Evolutionary conservation across 2,113 vertebrate genomes (phyloP), one percentile per base, ranked within the genome.

Genomic region (Pachyramphus minor): DNA sequence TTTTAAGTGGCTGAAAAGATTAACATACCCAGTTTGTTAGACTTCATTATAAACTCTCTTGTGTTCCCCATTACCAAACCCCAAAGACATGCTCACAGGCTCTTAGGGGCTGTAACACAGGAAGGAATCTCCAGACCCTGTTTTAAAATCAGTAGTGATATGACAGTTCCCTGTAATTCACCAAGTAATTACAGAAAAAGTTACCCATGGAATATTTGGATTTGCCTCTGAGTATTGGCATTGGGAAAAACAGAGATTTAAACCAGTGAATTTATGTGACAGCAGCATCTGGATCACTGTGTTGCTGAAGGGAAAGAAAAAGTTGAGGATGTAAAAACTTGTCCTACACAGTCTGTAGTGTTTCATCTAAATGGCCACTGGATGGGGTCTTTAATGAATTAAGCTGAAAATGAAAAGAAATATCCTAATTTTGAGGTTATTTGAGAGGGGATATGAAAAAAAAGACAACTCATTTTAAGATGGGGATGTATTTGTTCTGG

Each of bases 1-100:
- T 92, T 96, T 96, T 95, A 90, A 90, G 62, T 93, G 85, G 64
- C 91, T 94, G 72, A 79, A 68, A 95, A 94, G 72, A 94, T 91
- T 89, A 96, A 89, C 88, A 64, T 84, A 59, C 20, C 45, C 90
- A 81, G 47, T 91, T 96, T 83, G 75, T 89, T 90, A 49, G 93
- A 49, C 22, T 90, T 95, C 42, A 42, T 76, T 93, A 50, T 89
- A 69, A 92, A 80, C 47, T 84, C 14, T 35, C 33, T 62, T 86
- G 30, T 80, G 55, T 96, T 94, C 84, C 45, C 42, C 4, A 8
- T 62, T 91, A 42, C 58, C 14, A 49, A 27, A 24, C 30, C 66
- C 87, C 62, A 58, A 62, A 90, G 64, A 37, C 30, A 5, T 42
- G 11, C 28, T 58, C 66, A 14, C 8, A 69, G 50, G 52, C 53